Base-by-base conservation (phyloP, 2,113 vertebrate species). In the Cathartes aura region DNA sequence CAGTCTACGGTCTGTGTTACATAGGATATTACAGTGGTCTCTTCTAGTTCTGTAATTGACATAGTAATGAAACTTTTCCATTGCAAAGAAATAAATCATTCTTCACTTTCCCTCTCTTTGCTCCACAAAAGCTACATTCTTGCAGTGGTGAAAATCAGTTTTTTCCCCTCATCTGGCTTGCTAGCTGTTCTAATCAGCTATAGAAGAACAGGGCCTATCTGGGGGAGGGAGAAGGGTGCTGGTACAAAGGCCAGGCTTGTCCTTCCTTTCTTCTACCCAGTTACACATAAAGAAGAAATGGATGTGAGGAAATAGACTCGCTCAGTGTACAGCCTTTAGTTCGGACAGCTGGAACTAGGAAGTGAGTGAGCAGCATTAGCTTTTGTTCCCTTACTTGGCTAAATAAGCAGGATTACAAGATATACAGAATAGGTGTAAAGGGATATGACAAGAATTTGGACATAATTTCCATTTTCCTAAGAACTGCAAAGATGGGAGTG, bases 371-470 rank as follows among this genome's bases (percentile, higher is more conserved):
- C 43, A 85, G 43, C 47, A 47, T 32, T 50, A 93, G 43, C 20
- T 91, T 95, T 92, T 85, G 30, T 72, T 92, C 60, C 26, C 21
- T 86, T 62, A 55, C 59, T 82, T 92, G 89, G 64, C 56, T 92
- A 62, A 89, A 78, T 82, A 84, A 84, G 38, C 52, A 83, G 68
- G 72, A 81, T 16, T 60, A 68, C 47, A 72, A 89, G 78, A 43
- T 30, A 79, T 8, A 74, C 30, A 79, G 62, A 85, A 85, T 48
- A 85, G 32, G 70, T 91, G 78, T 79, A 93, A 90, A 94, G 74
- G 34, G 43, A 48, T 90, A 85, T 87, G 93, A 89, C 48, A 91
- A 87, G 90, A 89, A 89, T 93, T 90, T 95, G 88, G 82, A 86
- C 34, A 79, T 62, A 47, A 55, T 78, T 89, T 59, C 50, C 32